A percentile compares a stretch with the other conserved stretches of the same genome.
Evolutionary conservation across 2,888 invertebrate species (phyloP).

Genomic region (Eupithecia inturbata): DNA sequence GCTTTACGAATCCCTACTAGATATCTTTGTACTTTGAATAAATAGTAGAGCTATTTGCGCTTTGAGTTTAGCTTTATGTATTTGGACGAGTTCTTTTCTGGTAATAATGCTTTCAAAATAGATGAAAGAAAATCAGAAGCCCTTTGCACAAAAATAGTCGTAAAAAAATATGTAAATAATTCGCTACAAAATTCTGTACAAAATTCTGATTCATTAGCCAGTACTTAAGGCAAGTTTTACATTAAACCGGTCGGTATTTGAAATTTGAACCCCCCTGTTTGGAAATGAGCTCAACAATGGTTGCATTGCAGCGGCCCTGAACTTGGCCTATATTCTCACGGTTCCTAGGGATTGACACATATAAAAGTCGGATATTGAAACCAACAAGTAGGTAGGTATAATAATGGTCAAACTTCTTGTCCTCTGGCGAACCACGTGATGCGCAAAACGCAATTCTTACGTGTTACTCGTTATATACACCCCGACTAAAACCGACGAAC

Average conservation of each 20-base stretch:
- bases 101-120: conserved; percentile 1
- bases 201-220: conserved; percentile 41
- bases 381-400: background rate
- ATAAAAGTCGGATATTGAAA: conserved; percentile 15
- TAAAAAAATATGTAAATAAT: conserved; percentile 1
- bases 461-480: too few species aligned
- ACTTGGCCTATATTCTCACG: conserved; percentile 82
- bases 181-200: background rate
- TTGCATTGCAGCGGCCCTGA: conserved; percentile 67
- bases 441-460: too few species aligned
- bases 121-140: background rate
- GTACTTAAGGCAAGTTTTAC: conserved; percentile 60
- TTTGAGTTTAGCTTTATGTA: background rate
- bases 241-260: conserved; percentile 55
- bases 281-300: conserved; percentile 55
- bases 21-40: background rate
- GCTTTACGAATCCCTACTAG: background rate
- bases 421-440: too few species aligned
- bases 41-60: background rate
- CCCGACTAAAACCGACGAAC: too few species aligned
- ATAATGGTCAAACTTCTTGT: too few species aligned
- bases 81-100: background rate
- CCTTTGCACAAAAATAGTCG: background rate
- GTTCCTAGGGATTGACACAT: conserved; percentile 39
- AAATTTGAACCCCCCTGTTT: conserved; percentile 48